Evolutionary conservation across 2,888 invertebrate species (phyloP).

Genomic region (Nymphalis c-album): DNA sequence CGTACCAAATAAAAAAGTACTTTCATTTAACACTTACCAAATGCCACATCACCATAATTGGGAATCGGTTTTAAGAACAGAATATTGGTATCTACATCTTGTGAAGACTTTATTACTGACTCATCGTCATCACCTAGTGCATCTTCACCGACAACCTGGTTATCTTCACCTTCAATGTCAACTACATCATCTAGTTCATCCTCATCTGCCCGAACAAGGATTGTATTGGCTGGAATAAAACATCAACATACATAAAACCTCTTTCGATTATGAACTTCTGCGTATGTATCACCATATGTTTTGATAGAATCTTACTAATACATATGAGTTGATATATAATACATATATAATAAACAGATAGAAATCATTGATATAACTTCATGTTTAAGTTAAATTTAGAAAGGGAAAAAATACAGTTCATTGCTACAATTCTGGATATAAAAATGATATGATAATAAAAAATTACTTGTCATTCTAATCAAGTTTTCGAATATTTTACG

Average conservation of each 20-base stretch:
- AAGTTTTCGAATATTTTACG: too few species aligned
- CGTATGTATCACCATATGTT: not conserved
- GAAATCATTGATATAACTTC: too few species aligned
- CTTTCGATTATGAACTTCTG: not conserved
- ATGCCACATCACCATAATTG: conserved; percentile 81
- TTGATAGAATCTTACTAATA: not conserved
- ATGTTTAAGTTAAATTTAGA: too few species aligned
- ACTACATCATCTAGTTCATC: conserved; percentile 87
- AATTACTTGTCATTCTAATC: too few species aligned
- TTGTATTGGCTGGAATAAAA: conserved; percentile 62
- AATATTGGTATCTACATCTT: conserved; percentile 94
- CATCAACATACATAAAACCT: not conserved
- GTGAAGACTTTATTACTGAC: conserved; percentile 85
- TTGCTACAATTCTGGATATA: too few species aligned
- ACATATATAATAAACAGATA: too few species aligned
- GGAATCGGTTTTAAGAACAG: conserved; percentile 91
- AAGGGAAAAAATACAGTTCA: too few species aligned
- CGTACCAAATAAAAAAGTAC: not conserved
- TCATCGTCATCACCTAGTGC: conserved; percentile 84
- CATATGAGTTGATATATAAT: too few species aligned
- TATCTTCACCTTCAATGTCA: conserved; percentile 85
- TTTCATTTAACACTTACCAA: conserved; percentile 76
- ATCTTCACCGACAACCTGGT: conserved; percentile 83
- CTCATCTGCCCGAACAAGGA: conserved; percentile 83
- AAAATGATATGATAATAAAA: too few species aligned